phyloP scores from a whole-genome alignment of 2,888 invertebrate species.

The Chymomyza procnemis region DNA sequence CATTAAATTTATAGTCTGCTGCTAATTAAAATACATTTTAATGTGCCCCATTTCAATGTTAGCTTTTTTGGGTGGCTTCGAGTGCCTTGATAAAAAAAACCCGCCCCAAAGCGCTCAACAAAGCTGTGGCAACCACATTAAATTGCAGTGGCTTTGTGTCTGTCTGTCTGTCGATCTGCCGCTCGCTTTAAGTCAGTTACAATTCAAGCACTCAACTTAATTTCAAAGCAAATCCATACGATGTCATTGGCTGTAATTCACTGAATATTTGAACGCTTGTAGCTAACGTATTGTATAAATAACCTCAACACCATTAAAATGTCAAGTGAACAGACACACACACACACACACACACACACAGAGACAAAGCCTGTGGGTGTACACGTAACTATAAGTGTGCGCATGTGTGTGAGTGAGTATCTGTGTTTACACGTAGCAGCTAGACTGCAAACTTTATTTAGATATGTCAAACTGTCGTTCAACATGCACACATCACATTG shows the following conservation, averaged over 20 bases:
- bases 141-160: background rate
- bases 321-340: constrained; percentile 43
- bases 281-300: constrained; percentile 62
- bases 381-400: constrained; percentile 6
- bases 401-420: constrained; percentile 23
- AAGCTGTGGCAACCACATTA: background rate
- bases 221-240: background rate
- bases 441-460: constrained; percentile 66
- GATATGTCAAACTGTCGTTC: constrained; percentile 69
- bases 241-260: constrained; percentile 40
- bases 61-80: background rate
- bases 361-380: background rate
- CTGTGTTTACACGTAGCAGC: constrained; percentile 23
- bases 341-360: background rate
- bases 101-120: background rate
- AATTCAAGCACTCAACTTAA: background rate
- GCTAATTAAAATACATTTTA: background rate
- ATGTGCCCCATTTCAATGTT: background rate
- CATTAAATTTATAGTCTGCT: background rate
- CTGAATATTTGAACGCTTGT: constrained; percentile 56
- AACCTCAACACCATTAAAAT: constrained; percentile 70
- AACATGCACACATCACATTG: constrained; percentile 40
- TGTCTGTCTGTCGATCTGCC: background rate
- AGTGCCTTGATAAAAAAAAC: background rate
- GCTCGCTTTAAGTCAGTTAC: background rate